Conservation (phyloP, 2,113 vertebrate species). For the Gymnocephalus cernua region DNA sequence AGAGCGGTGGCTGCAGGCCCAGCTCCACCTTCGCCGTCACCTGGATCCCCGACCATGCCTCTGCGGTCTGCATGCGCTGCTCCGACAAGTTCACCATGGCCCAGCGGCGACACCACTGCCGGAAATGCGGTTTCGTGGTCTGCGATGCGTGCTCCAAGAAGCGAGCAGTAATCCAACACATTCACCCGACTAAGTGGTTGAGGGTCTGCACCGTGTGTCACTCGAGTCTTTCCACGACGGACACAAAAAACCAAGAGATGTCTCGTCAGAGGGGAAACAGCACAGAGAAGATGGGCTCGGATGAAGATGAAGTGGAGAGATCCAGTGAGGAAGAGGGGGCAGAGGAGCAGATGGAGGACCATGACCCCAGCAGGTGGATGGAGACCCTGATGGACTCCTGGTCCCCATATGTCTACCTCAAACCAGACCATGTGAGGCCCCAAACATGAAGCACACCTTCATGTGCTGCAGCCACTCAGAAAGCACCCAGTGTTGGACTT, state of each 20-base stretch:
- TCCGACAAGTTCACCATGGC: conserved; percentile 85
- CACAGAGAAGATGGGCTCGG: conserved; percentile 25
- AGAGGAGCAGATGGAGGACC: conserved; percentile 76
- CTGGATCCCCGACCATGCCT: conserved; percentile 91
- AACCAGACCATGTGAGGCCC: conserved; percentile 35
- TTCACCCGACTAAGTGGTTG: conserved; percentile 85
- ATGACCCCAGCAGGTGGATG: conserved; percentile 79
- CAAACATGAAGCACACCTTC: not conserved
- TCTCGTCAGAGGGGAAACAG: conserved; percentile 43
- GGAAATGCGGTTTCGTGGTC: conserved; percentile 91
- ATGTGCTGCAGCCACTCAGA: not conserved
- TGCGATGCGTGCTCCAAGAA: conserved; percentile 88
- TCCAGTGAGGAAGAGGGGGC: conserved; percentile 85
- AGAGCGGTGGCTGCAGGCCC: conserved; percentile 54
- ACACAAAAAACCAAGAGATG: not conserved
- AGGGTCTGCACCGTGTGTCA: conserved; percentile 89
- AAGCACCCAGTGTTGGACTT: not conserved
- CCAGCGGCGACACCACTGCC: conserved; percentile 92
- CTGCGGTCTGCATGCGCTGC: conserved; percentile 94
- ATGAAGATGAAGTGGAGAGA: conserved; percentile 46
- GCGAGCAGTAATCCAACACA: conserved; percentile 85
- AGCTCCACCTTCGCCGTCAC: conserved; percentile 80
- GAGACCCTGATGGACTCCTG: conserved; percentile 23
- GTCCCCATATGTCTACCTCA: conserved; percentile 55
- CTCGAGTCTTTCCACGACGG: conserved; percentile 68